These are phyloP conservation scores for Elymnias hypermnestra DNA, from an alignment of 1,140 invertebrate species.

Conservation along the genomic window DNA sequence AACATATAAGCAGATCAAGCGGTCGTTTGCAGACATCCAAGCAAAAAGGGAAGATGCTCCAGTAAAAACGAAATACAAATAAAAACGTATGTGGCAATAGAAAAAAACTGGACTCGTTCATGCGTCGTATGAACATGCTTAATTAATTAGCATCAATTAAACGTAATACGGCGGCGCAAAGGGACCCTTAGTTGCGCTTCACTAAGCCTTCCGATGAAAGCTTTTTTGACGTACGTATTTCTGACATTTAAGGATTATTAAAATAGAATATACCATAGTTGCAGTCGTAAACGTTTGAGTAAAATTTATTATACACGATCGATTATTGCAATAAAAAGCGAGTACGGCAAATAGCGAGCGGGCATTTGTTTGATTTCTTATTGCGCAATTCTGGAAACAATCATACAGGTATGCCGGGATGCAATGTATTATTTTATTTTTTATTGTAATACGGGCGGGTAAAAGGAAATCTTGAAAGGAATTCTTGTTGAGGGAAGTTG, in stretches of 20 bases:
- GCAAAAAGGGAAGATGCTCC: conserved; percentile 39
- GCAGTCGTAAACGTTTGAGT: conserved; percentile 34
- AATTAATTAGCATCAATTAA: conserved; percentile 71
- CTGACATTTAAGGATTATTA: conserved; percentile 33
- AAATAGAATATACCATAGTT: conserved; percentile 27
- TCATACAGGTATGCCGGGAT: conserved; percentile 21
- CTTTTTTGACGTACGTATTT: conserved; percentile 41
- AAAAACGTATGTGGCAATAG: conserved; percentile 39
- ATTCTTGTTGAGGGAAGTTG: too few species aligned
- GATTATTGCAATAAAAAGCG: conserved; percentile 13
- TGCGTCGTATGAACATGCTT: conserved; percentile 60
- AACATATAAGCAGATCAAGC: background rate
- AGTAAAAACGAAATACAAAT: conserved; percentile 45
- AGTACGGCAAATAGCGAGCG: conserved; percentile 30
- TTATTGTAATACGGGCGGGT: too few species aligned
- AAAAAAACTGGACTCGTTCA: conserved; percentile 48
- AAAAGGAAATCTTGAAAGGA: too few species aligned
- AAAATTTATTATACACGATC: conserved; percentile 27
- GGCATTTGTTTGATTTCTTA: conserved; percentile 30
- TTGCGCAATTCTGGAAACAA: conserved; percentile 22
- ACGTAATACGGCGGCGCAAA: conserved; percentile 43
- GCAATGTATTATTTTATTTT: too few species aligned
- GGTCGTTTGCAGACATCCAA: conserved; percentile 9
- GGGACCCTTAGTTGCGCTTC: conserved; percentile 34
- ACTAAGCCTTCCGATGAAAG: conserved; percentile 49